These are phyloP conservation scores for Myrmecophaga tridactyla DNA, from an alignment of 2,113 vertebrate species.

Conservation along the genomic window DNA sequence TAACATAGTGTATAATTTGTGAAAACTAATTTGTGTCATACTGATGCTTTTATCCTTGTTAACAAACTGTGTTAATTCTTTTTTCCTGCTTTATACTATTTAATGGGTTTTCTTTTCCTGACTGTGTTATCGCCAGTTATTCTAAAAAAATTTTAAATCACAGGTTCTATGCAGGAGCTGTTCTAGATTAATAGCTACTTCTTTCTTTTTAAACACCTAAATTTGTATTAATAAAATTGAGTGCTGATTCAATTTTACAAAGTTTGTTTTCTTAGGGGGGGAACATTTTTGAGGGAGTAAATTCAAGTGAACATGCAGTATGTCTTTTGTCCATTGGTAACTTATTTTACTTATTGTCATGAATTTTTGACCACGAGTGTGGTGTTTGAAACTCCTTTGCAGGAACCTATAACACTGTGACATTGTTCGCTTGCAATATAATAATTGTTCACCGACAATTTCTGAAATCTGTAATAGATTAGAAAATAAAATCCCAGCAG, in stretches of 20 bases:
- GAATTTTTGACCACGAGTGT: conserved; percentile 63
- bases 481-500: conserved; percentile 70
- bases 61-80: conserved; percentile 40
- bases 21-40: conserved; percentile 1
- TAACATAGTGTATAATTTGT: neutral
- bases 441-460: conserved; percentile 72
- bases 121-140: neutral
- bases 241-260: neutral
- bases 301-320: neutral
- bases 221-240: neutral
- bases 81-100: conserved; percentile 20
- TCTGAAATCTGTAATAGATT: conserved; percentile 67
- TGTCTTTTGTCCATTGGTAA: conserved; percentile 58
- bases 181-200: neutral
- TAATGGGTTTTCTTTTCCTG: conserved; percentile 33
- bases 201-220: neutral
- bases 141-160: neutral
- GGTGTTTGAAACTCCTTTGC: conserved; percentile 69
- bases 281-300: conserved; percentile 45
- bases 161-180: neutral
- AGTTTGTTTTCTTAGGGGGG: neutral
- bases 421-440: conserved; percentile 65
- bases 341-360: conserved; percentile 53
- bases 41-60: conserved; percentile 45
- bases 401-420: conserved; percentile 67